Conservation (phyloP, 2,113 vertebrate genomes). For the Oostethus manadensis region DNA sequence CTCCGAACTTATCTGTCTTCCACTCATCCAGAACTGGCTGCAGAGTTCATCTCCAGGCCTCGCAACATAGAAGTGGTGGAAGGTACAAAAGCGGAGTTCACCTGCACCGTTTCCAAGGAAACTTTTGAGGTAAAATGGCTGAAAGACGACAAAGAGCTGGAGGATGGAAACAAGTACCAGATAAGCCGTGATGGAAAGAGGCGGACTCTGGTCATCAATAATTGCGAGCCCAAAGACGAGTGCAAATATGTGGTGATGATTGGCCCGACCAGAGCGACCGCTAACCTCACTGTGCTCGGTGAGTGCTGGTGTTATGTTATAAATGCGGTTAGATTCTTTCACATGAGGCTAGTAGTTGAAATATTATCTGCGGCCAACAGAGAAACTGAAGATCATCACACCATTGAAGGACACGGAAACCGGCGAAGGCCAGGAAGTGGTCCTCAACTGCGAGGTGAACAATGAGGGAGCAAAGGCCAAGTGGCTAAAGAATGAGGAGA, state of each 20-base stretch:
- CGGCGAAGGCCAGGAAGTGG: slow-evolving; percentile 84
- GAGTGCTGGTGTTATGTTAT: background rate
- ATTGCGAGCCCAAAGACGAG: slow-evolving; percentile 78
- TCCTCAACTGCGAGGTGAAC: slow-evolving; percentile 97
- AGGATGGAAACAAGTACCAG: slow-evolving; percentile 83
- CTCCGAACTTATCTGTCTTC: background rate
- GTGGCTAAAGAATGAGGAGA: slow-evolving; percentile 90
- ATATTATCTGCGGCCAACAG: slow-evolving; percentile 64
- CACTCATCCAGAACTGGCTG: slow-evolving; percentile 81
- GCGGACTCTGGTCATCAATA: slow-evolving; percentile 79
- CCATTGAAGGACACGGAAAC: slow-evolving; percentile 87
- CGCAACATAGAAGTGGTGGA: slow-evolving; percentile 89
- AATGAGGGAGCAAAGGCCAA: slow-evolving; percentile 94
- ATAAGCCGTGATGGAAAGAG: slow-evolving; percentile 86
- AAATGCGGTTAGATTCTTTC: background rate
- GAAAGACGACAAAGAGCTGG: slow-evolving; percentile 74
- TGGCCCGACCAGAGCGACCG: slow-evolving; percentile 82
- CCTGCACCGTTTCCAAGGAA: slow-evolving; percentile 91
- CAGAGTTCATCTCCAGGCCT: slow-evolving; percentile 90
- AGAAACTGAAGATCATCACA: slow-evolving; percentile 90
- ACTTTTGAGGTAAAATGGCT: slow-evolving; percentile 85
- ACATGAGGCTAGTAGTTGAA: background rate
- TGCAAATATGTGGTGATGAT: slow-evolving; percentile 81
- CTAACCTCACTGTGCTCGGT: slow-evolving; percentile 87
- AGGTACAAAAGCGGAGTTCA: slow-evolving; percentile 90